Percentiles rank a stretch among this genome's conserved stretches.
Conservation (phyloP, 2,113 vertebrate genomes). For the Dasypus novemcinctus region DNA sequence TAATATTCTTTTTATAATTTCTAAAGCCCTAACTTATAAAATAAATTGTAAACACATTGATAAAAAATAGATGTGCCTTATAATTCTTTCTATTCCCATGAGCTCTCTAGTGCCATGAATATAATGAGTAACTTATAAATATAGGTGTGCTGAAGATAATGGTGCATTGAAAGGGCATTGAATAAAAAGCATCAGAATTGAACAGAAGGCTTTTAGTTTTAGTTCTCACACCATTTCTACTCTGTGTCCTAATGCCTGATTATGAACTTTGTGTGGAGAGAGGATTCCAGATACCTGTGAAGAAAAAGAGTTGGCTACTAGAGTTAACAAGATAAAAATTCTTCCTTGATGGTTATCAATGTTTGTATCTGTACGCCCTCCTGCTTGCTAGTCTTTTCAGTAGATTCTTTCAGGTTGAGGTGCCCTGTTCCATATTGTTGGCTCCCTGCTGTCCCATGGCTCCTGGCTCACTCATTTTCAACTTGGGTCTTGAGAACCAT, state of each 20-base stretch:
- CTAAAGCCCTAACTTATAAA: background rate
- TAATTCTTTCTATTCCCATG: background rate
- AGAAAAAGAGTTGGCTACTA: background rate
- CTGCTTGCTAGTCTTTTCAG: background rate
- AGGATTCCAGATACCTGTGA: background rate
- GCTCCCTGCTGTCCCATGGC: background rate
- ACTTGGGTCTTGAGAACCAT: background rate
- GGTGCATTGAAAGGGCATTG: background rate
- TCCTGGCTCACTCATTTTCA: slow-evolving; percentile 12
- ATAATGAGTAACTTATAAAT: background rate
- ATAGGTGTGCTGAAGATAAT: background rate
- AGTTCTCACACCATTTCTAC: background rate
- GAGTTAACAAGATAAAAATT: background rate
- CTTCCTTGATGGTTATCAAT: background rate
- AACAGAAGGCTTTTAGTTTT: background rate
- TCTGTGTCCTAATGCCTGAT: background rate
- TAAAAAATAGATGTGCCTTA: background rate
- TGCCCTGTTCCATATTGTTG: background rate
- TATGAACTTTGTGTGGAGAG: background rate
- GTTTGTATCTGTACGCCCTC: background rate
- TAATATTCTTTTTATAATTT: slow-evolving; percentile 29
- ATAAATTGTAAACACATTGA: slow-evolving; percentile 4
- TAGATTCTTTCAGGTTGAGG: background rate
- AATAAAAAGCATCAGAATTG: background rate
- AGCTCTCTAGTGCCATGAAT: background rate